A percentile compares a stretch with the other conserved stretches of the same genome.
Conservation (phyloP, 1,140 invertebrate genomes). For the Sycophila sp. region DNA sequence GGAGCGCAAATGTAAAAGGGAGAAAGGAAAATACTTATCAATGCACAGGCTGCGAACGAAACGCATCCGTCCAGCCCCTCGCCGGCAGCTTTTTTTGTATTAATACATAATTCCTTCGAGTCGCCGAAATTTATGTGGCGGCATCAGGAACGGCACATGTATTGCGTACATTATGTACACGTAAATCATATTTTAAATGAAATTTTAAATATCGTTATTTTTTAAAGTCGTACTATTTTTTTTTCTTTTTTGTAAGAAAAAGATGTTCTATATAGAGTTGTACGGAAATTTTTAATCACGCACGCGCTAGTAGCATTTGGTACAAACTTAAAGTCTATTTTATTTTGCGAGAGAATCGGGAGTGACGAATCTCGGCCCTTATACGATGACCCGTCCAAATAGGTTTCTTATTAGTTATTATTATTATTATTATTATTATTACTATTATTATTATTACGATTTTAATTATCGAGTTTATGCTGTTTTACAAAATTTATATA, state of each 20-base stretch:
- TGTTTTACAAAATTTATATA: constrained; percentile 15
- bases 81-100: constrained; percentile 55
- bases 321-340: constrained; percentile 14
- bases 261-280: too few relatives aligned
- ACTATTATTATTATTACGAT: constrained; percentile 13
- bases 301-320: constrained; percentile 1
- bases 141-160: constrained; percentile 37
- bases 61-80: constrained; percentile 59
- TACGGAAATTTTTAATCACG: too few relatives aligned
- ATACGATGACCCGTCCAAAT: constrained; percentile 37
- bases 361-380: constrained; percentile 22
- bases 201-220: constrained; percentile 4
- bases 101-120: constrained; percentile 38
- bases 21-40: constrained; percentile 42
- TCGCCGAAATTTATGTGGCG: constrained; percentile 46
- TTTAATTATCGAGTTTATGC: constrained; percentile 11
- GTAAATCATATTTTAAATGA: constrained; percentile 1
- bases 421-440: constrained; percentile 22
- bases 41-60: constrained; percentile 35
- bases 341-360: constrained; percentile 10
- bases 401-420: constrained; percentile 29
- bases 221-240: constrained; percentile 2
- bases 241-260: too few relatives aligned
- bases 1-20: background rate
- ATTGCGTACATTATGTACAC: constrained; percentile 5